Evolutionary conservation across 2,113 vertebrate species (phyloP).

Genomic region (Cinclus mexicanus): DNA sequence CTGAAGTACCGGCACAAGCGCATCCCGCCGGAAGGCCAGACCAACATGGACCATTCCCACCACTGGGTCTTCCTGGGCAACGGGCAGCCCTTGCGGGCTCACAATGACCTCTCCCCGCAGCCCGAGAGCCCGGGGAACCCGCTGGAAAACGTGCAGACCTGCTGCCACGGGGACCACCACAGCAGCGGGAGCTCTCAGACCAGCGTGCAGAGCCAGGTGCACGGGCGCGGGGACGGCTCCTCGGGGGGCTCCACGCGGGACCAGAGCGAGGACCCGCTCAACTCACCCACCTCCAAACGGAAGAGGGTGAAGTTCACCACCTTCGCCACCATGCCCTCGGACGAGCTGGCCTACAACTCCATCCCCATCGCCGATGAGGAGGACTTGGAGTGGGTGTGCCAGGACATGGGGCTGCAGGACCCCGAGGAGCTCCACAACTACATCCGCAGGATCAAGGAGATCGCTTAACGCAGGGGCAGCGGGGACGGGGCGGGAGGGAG

Average conservation of each 20-base stretch:
- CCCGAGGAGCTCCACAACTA: slow-evolving; percentile 94
- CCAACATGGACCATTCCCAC: slow-evolving; percentile 98
- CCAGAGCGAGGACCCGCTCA: slow-evolving; percentile 89
- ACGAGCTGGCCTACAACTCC: slow-evolving; percentile 94
- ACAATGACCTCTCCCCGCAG: slow-evolving; percentile 89
- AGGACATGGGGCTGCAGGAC: slow-evolving; percentile 93
- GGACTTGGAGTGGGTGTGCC: slow-evolving; percentile 98
- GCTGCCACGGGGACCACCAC: slow-evolving; percentile 93
- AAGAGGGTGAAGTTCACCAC: slow-evolving; percentile 99
- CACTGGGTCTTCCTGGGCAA: slow-evolving; percentile 99
- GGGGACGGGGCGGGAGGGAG: neutral
- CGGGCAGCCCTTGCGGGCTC: slow-evolving; percentile 88
- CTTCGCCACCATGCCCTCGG: slow-evolving; percentile 91
- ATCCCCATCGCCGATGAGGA: slow-evolving; percentile 92
- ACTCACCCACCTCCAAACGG: slow-evolving; percentile 95
- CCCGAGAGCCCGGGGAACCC: slow-evolving; percentile 86
- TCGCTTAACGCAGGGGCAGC: slow-evolving; percentile 73
- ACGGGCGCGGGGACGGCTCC: slow-evolving; percentile 92
- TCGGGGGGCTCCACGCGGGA: slow-evolving; percentile 91
- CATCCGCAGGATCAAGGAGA: slow-evolving; percentile 97
- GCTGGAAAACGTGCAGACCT: slow-evolving; percentile 86
- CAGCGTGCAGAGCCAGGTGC: slow-evolving; percentile 96
- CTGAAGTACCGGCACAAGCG: slow-evolving; percentile 96
- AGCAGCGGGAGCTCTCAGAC: slow-evolving; percentile 97
- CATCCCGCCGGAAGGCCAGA: slow-evolving; percentile 93